Evolutionary conservation across 1,140 invertebrate genomes (phyloP), one percentile per base, ranked within the genome.

Genomic region (Andrena cerasifolii): DNA sequence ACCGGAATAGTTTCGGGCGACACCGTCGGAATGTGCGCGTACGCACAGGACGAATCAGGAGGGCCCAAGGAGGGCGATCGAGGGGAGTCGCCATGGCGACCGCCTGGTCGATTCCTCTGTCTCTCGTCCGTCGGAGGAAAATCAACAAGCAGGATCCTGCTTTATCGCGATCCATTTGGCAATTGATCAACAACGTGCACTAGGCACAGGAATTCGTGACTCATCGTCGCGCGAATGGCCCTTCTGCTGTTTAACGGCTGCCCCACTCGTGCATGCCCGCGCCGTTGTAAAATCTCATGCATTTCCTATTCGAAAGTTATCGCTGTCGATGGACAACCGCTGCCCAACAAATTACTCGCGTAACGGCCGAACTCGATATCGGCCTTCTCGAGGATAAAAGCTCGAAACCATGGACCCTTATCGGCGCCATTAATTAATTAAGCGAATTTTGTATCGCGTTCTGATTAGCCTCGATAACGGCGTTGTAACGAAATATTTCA

Each of bases 71-170:
- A 61, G 66, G 83, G 68, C 49, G 75, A 70, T 26, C 54, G 66
- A 58, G 68, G 77, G 79, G 82, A 36, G 83, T 87, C 74, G 71
- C 74, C 86, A 89, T 90, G 88, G 78, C 84, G 79, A 90, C 89
- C 83, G 88, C 86, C 89, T 65, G 85, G 78, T 90, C 89, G 89
- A 90, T 90, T 87, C 77, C 75, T 65, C 51, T 71, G 78, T 77
- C 66, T 70, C 56, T 59, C 54, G 12, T 53, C 49, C 18, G 47
- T 49, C 45, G 54, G 31, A 59, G 45, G 54, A 77, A 77, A 59
- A 61, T 77, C 45, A 59, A 76, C 65, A 51, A 71, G 33, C 54
- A 33, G 8, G 33, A 71, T 77, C 31, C 24, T 59, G 26, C 21
- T 59, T 5, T 26, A 26, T 12, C 16, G 7, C 24, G 31, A 58